A percentile compares a stretch with the other conserved stretches of the same genome.
Evolutionary conservation across 30 jellyfish, hydroid and myxozoan species (phyloP).

Genomic region (Mastigias papua): DNA sequence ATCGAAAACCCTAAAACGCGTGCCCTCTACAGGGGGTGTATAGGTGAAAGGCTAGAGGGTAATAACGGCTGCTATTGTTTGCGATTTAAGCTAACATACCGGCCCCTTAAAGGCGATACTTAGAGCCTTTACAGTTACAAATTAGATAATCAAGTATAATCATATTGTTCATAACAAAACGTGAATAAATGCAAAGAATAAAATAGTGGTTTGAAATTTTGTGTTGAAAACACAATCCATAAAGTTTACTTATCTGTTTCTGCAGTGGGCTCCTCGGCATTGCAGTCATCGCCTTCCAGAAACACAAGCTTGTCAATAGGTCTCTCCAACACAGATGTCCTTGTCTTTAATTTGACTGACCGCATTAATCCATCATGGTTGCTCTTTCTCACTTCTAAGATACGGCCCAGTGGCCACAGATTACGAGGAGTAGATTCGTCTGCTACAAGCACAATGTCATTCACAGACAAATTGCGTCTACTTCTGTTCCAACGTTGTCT

Average conservation of each 20-base stretch:
- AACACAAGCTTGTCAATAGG: conserved; percentile 48
- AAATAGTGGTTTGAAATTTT: not conserved
- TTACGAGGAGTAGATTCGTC: conserved; percentile 40
- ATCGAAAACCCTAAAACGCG: not conserved
- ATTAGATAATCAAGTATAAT: not conserved
- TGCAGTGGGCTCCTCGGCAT: not conserved
- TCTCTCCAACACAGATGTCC: conserved; percentile 19
- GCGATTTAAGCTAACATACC: not conserved
- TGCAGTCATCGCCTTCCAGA: conserved; percentile 32
- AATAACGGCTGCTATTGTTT: not conserved
- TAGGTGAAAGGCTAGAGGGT: no score
- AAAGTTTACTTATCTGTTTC: not conserved
- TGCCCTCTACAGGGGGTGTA: not conserved
- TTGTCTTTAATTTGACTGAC: conserved; percentile 39
- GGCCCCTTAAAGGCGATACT: not conserved
- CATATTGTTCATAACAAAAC: not conserved
- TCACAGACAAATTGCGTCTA: conserved; percentile 2
- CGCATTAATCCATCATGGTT: conserved; percentile 47
- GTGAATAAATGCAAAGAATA: not conserved
- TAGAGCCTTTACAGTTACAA: not conserved
- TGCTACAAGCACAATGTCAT: conserved; percentile 36
- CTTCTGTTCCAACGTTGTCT: conserved; percentile 28
- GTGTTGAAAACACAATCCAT: not conserved
- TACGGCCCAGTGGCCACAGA: conserved; percentile 58
- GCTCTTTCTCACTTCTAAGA: conserved; percentile 39